Evolutionary conservation across 2,113 vertebrate genomes (phyloP).

Genomic region (Rhinichthys klamathensis): DNA sequence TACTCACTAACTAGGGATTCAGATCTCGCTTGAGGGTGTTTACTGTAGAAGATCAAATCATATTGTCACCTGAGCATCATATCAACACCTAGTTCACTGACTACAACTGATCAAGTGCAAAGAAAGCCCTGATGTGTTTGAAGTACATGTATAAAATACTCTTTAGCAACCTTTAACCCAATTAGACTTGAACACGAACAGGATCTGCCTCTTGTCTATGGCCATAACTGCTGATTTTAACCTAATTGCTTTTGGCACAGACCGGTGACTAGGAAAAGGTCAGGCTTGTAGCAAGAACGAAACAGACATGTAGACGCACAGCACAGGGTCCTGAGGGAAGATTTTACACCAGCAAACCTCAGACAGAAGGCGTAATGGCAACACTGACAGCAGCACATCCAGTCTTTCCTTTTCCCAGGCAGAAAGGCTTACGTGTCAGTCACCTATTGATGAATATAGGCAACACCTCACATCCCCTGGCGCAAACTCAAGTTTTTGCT

Average conservation of each 20-base stretch:
- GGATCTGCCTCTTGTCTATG: not conserved
- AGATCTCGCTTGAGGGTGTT: not conserved
- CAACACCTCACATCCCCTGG: not conserved
- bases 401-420: constrained; percentile 5
- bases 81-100: not conserved
- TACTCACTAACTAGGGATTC: constrained; percentile 10
- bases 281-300: constrained; percentile 24
- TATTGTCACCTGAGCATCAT: constrained; percentile 4
- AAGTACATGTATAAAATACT: not conserved
- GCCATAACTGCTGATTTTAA: constrained; percentile 15
- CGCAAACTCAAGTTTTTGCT: constrained; percentile 1
- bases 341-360: constrained; percentile 45
- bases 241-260: not conserved
- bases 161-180: constrained; percentile 18
- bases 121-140: not conserved
- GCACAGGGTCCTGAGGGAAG: not conserved
- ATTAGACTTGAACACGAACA: not conserved
- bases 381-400: not conserved
- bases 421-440: not conserved
- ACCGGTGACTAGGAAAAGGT: constrained; percentile 25
- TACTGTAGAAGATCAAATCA: constrained; percentile 7
- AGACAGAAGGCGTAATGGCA: not conserved
- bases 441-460: not conserved
- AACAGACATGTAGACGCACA: constrained; percentile 10
- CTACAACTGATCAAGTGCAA: not conserved